Percentiles rank a stretch among this genome's conserved stretches.
phyloP scores from a whole-genome alignment of 2,797 vertebrate species.

The Peromyscus eremicus region DNA sequence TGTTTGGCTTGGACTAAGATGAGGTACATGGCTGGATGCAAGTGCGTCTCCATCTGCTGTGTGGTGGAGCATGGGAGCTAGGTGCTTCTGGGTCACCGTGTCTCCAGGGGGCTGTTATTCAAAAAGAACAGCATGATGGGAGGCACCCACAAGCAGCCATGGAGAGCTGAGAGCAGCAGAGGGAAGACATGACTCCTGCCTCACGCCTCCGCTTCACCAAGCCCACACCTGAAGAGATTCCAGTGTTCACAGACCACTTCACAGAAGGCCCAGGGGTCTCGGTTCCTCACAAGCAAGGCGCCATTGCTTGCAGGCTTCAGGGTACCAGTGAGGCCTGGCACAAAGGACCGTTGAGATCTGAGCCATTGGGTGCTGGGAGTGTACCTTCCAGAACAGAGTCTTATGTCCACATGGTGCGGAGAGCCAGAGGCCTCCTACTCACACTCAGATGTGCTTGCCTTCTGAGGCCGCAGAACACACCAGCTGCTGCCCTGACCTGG shows the following conservation, averaged over 20 bases:
- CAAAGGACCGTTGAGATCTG: background rate
- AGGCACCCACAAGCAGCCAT: background rate
- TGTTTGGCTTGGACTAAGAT: background rate
- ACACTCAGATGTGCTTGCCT: background rate
- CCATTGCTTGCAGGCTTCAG: background rate
- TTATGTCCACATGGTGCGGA: background rate
- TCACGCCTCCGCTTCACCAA: background rate
- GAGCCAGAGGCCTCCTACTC: background rate
- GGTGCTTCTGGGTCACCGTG: background rate
- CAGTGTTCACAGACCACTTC: background rate
- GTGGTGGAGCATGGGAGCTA: background rate
- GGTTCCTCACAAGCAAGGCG: background rate
- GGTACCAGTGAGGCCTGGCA: background rate
- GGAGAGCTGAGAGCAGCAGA: background rate
- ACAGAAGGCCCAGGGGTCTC: background rate
- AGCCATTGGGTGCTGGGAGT: background rate
- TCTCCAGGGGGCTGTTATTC: background rate
- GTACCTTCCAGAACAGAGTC: background rate
- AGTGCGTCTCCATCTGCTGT: background rate
- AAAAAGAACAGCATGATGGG: background rate
- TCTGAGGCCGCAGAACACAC: background rate
- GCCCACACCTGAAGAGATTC: background rate
- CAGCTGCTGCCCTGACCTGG: background rate
- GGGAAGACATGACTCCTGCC: background rate
- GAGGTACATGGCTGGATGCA: background rate